Evolutionary conservation across 23 tunicate genomes (phyloP).

Genomic region (Halocynthia aurantium): DNA sequence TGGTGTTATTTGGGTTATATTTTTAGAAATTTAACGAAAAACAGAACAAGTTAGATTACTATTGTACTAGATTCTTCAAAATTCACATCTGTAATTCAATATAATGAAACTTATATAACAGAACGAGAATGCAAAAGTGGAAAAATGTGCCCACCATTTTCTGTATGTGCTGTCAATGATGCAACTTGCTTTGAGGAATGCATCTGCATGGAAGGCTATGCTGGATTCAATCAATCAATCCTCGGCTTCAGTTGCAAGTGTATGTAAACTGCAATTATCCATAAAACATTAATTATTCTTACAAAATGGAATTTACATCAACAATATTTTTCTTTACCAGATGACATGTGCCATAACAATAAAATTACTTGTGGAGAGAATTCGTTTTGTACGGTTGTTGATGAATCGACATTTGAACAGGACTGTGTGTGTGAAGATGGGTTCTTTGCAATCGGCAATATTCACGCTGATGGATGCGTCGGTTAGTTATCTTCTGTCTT

Average conservation of each 20-base stretch:
- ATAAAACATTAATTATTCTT: no score
- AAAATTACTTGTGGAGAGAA: background rate
- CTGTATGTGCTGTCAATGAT: background rate
- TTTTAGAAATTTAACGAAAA: no score
- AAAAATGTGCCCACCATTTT: background rate
- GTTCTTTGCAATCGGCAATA: background rate
- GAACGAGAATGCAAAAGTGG: constrained; percentile 7
- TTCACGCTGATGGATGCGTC: background rate
- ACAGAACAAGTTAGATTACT: no score
- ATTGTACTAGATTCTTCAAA: no score
- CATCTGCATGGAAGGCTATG: background rate
- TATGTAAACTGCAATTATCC: no score
- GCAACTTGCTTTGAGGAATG: constrained; percentile 10
- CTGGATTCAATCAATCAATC: no score
- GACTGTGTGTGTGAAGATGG: constrained; percentile 8
- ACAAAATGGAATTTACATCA: no score
- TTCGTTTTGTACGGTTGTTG: background rate
- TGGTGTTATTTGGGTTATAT: no score
- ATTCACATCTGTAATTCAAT: no score
- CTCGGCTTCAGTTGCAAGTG: no score
- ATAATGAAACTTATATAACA: background rate
- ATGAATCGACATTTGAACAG: background rate
- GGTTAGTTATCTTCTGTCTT: background rate
- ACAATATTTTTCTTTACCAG: background rate
- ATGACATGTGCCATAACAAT: background rate